phyloP scores from a whole-genome alignment of 2,797 vertebrate species.

The Tokudaia tokunoshimensis region DNA sequence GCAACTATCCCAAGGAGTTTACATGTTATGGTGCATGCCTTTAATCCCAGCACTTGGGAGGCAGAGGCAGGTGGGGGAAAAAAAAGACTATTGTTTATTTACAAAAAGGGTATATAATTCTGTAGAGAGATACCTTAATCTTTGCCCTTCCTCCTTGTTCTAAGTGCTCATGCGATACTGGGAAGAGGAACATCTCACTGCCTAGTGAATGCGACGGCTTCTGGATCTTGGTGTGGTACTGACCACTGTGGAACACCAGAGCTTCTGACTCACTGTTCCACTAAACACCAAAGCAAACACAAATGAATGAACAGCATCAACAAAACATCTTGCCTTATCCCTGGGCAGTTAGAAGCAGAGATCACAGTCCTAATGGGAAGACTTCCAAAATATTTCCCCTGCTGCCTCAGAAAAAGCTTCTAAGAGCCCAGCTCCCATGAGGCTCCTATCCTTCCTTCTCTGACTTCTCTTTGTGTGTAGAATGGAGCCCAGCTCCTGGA shows the following conservation, averaged over 20 bases:
- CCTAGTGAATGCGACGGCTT: background rate
- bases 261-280: background rate
- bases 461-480: background rate
- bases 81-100: background rate
- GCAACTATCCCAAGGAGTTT: background rate
- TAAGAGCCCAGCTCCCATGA: no score
- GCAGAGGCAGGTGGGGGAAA: no score
- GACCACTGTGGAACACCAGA: background rate
- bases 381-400: background rate
- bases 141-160: background rate
- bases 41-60: no score
- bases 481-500: background rate
- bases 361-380: background rate
- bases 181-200: background rate
- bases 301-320: background rate
- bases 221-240: background rate
- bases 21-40: background rate
- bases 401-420: background rate
- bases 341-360: background rate
- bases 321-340: background rate
- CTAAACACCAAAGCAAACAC: background rate
- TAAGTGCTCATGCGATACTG: background rate
- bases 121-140: background rate
- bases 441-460: background rate
- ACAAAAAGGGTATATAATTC: background rate